phyloP scores from a whole-genome alignment of 2,797 vertebrate genomes.

The Paratrypauchen microcephalus region DNA sequence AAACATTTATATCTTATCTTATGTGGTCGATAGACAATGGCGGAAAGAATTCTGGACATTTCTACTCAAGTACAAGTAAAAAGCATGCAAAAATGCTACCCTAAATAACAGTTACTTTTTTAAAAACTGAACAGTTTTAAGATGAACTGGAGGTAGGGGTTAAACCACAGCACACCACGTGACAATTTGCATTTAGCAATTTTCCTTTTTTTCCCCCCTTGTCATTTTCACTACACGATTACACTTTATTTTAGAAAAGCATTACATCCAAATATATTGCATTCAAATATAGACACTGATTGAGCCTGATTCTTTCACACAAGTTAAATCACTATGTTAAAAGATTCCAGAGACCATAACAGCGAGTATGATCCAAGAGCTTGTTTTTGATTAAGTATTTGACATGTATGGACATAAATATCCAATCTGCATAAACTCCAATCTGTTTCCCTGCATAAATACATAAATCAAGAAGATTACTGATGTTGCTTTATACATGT shows the following conservation, averaged over 20 bases:
- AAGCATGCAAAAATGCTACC: no score
- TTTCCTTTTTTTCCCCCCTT: no score
- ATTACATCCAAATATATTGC: neutral
- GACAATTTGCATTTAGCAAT: no score
- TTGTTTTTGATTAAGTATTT: neutral
- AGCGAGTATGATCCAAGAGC: neutral
- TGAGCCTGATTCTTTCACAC: neutral
- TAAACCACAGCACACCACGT: no score
- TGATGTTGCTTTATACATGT: constrained; percentile 21
- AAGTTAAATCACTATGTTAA: neutral
- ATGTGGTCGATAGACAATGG: neutral
- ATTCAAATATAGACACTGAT: no score
- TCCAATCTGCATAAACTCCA: constrained; percentile 4
- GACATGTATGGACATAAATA: neutral
- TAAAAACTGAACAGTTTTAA: no score
- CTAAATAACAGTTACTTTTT: no score
- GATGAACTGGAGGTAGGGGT: no score
- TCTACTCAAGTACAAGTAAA: no score
- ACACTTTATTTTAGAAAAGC: neutral
- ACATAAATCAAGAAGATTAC: constrained; percentile 2
- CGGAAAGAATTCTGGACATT: no score
- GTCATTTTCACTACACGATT: neutral
- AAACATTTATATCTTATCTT: neutral
- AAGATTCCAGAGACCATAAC: neutral
- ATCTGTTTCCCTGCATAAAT: constrained; percentile 10